Evolutionary conservation across 2,797 vertebrate genomes (phyloP).

Genomic region (Ptychadena robeensis): DNA sequence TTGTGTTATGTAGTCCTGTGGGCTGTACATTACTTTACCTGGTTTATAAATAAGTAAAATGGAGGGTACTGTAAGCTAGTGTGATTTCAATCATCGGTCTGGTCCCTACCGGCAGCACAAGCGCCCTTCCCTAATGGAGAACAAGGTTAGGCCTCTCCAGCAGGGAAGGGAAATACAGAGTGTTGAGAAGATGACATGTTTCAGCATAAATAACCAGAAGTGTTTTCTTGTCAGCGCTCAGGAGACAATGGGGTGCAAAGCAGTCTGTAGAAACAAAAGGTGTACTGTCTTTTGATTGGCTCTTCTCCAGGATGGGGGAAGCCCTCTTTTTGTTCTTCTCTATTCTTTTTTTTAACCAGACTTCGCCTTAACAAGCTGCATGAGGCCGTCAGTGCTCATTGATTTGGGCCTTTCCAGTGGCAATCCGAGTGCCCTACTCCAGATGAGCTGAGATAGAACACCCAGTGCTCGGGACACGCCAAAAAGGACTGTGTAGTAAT

Average conservation of each 20-base stretch:
- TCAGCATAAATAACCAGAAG: constrained; percentile 71
- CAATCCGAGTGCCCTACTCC: constrained; percentile 93
- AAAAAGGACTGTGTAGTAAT: constrained; percentile 97
- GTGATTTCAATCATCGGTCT: not conserved
- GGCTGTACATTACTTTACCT: not conserved
- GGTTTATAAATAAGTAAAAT: constrained; percentile 52
- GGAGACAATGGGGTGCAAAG: constrained; percentile 67
- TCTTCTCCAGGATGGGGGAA: constrained; percentile 36
- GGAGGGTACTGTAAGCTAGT: constrained; percentile 8
- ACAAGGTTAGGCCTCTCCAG: constrained; percentile 19
- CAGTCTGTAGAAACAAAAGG: constrained; percentile 67
- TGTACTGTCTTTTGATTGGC: constrained; percentile 65
- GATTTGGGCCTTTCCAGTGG: constrained; percentile 95
- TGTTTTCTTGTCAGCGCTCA: constrained; percentile 68
- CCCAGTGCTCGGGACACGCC: constrained; percentile 93
- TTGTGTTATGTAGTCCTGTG: not conserved
- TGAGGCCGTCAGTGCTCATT: constrained; percentile 95
- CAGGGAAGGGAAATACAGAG: constrained; percentile 18
- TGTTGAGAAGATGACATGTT: constrained; percentile 43
- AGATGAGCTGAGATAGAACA: constrained; percentile 90
- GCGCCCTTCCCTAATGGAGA: constrained; percentile 41
- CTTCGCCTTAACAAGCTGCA: constrained; percentile 87
- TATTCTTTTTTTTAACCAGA: constrained; percentile 83
- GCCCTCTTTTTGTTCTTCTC: constrained; percentile 63
- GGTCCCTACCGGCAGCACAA: constrained; percentile 46